Conservation (phyloP, 2,797 vertebrate genomes). For the Neostethus bicornis region DNA sequence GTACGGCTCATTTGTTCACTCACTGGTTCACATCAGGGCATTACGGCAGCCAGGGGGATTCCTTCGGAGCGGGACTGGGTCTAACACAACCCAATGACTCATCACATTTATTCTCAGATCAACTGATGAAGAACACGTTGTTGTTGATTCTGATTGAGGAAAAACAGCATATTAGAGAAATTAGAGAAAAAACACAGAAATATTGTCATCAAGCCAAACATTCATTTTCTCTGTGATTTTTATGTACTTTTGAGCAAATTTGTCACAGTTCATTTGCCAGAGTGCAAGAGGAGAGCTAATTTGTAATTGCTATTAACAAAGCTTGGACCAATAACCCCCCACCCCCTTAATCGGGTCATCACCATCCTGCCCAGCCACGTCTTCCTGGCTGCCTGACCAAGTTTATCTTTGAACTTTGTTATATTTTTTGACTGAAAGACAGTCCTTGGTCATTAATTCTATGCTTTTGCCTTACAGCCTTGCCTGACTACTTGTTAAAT, state of each 20-base stretch:
- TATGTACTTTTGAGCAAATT: not conserved
- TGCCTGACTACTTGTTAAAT: too few species aligned
- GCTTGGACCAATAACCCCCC: too few species aligned
- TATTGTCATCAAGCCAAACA: not conserved
- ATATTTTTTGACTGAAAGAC: too few species aligned
- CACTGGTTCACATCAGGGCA: conserved; percentile 60
- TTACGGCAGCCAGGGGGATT: conserved; percentile 37
- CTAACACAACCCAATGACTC: conserved; percentile 47
- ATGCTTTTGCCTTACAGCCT: too few species aligned
- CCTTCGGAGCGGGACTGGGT: conserved; percentile 23
- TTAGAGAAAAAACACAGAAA: not conserved
- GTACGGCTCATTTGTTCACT: conserved; percentile 69
- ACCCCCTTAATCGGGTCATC: too few species aligned
- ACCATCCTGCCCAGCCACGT: too few species aligned
- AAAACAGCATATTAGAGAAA: conserved; percentile 6
- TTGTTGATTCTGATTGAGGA: conserved; percentile 18
- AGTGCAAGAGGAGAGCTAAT: not conserved
- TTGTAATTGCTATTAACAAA: not conserved
- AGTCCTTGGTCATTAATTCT: too few species aligned
- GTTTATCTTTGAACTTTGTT: too few species aligned
- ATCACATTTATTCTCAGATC: conserved; percentile 47
- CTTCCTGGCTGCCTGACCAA: too few species aligned
- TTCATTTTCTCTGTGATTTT: not conserved
- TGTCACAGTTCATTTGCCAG: not conserved
- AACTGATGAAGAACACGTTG: conserved; percentile 31